phyloP scores from a whole-genome alignment of 2,888 invertebrate genomes.

The Nowickia ferox region DNA sequence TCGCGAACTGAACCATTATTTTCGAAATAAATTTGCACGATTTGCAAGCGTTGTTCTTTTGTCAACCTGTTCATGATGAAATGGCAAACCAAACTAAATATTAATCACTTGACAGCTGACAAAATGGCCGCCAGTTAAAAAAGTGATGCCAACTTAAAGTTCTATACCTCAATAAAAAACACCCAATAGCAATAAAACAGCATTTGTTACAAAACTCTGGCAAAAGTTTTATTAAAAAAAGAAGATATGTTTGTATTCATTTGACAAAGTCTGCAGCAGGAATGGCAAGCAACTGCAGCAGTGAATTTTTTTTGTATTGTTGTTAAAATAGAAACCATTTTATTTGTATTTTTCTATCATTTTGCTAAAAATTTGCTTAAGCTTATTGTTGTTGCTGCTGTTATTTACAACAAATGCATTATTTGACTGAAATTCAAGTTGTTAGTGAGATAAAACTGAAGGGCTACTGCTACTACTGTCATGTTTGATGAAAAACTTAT shows the following conservation, averaged over 20 bases:
- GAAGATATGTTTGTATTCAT: not conserved
- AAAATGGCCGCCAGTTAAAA: no score
- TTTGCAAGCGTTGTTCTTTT: no score
- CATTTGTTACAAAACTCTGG: constrained; percentile 46
- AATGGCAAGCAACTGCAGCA: not conserved
- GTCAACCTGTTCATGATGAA: no score
- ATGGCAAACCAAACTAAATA: no score
- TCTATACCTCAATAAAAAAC: no score
- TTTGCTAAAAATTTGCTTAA: constrained; percentile 35
- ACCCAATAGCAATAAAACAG: constrained; percentile 19
- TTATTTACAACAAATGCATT: not conserved
- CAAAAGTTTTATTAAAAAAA: constrained; percentile 26
- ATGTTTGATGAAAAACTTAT: constrained; percentile 26
- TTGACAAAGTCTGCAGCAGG: not conserved
- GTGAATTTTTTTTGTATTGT: constrained; percentile 18
- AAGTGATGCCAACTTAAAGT: no score
- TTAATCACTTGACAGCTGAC: no score
- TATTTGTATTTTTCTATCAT: constrained; percentile 17
- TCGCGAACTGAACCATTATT: no score
- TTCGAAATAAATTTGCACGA: no score
- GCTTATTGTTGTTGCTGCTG: constrained; percentile 3
- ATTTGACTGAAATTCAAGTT: constrained; percentile 39
- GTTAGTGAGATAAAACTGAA: constrained; percentile 19
- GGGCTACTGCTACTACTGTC: not conserved
- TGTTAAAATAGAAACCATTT: constrained; percentile 34